Base-by-base conservation (phyloP, 2,888 invertebrate species). In the Drosophila imparisetae region DNA sequence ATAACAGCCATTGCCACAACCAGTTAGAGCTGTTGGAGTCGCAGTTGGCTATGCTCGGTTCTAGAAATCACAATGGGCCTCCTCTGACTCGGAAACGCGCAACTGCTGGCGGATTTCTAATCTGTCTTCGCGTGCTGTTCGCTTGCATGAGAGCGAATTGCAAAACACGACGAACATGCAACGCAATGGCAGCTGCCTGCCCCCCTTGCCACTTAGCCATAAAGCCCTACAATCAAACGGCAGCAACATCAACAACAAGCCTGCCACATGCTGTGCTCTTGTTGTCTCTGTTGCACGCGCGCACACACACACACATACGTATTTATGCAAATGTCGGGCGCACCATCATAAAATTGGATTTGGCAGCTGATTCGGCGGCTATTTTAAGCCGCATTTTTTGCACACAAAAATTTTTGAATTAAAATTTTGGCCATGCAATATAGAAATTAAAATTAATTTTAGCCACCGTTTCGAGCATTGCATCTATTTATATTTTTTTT, bases 331-430 rank as follows among this genome's bases (percentile, higher is more conserved):
- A 86, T 84, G 79, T 65, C 66, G 72, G 53, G 59, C 64, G 62
- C 72, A 80, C 68, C 80, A 84, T 84, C 87, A 86, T 89, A 89
- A 90, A 87, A 86, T 90, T 88, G 88, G 81, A 80, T 89, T 89
- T 86, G 88, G 90, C 89, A 89, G 83, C 90, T 86, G 89, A 90
- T 85, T 90, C 68, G 81, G 57, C 63, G 71, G 67, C 83, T 87
- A 87, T 89, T 89, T 90, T 79, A 85, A 85, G 82, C 78, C 74
- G 59, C 74, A 78, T 69, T 74, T 79, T 78, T 83, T 72, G 75
- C 73, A 32, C 80, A 68, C 50, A 69, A 49, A 49, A 34, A 78
- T 66, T 69, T 62, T 73, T 74, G 66, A 76, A 82, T 75, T 79
- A 71, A 77, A 75, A 75, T 73, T 72, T 48, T 60, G 63, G 64